phyloP scores from a whole-genome alignment of 2,113 vertebrate genomes.

The Ailuropoda melanoleuca region DNA sequence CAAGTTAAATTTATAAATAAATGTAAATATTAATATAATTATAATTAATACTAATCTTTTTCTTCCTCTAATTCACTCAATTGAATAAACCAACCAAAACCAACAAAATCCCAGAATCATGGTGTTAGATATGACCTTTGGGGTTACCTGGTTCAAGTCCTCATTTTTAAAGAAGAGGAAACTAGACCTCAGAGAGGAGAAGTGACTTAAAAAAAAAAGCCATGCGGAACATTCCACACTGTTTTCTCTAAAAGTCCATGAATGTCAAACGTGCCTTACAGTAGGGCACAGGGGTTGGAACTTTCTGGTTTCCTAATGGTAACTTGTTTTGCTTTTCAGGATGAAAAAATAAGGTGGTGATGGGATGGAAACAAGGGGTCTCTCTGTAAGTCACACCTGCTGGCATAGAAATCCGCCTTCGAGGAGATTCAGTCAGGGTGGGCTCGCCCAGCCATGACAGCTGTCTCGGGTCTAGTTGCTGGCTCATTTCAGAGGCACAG shows the following conservation, averaged over 20 bases:
- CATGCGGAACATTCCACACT: neutral
- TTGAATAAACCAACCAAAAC: neutral
- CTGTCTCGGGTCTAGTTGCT: neutral
- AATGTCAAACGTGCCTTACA: neutral
- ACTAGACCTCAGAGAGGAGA: neutral
- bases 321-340: neutral
- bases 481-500: conserved; percentile 16
- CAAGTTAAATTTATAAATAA: neutral
- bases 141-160: neutral
- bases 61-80: neutral
- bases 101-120: neutral
- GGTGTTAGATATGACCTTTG: neutral
- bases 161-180: neutral
- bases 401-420: neutral
- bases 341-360: neutral
- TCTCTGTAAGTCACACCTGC: neutral
- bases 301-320: neutral
- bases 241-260: neutral
- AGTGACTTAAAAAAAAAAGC: neutral
- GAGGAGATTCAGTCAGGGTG: neutral
- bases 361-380: neutral
- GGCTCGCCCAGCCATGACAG: neutral
- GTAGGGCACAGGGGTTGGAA: neutral
- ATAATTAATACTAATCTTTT: neutral
- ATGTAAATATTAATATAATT: neutral